These are phyloP conservation scores for Chloropsis hardwickii DNA, from an alignment of 2,113 vertebrate species.

Conservation along the genomic window DNA sequence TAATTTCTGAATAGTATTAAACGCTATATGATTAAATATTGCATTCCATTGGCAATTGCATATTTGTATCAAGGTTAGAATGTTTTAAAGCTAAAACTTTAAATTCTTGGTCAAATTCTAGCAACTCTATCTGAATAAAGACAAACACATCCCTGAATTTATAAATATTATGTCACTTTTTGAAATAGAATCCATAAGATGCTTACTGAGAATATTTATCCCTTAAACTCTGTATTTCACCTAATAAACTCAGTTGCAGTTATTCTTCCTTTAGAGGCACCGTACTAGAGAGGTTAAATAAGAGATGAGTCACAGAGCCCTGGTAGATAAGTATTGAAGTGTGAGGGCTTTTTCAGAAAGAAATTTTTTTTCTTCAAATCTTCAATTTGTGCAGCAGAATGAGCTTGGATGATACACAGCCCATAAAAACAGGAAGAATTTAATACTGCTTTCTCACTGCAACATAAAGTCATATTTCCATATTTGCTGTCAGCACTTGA, in stretches of 20 bases:
- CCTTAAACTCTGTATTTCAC: background rate
- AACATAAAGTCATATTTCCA: background rate
- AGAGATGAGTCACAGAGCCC: background rate
- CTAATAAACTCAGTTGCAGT: background rate
- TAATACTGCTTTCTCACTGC: background rate
- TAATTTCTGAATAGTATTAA: background rate
- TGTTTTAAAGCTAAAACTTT: background rate
- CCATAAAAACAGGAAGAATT: background rate
- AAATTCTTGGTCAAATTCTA: background rate
- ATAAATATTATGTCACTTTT: background rate
- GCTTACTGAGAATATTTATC: rapidly evolving
- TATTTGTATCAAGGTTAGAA: background rate
- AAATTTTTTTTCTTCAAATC: background rate
- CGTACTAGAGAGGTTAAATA: background rate
- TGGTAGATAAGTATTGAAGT: background rate
- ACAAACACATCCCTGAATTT: background rate
- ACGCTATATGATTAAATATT: background rate
- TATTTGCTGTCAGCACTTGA: background rate
- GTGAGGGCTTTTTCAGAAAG: background rate
- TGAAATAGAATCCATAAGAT: background rate
- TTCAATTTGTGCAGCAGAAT: background rate
- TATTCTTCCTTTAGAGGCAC: background rate
- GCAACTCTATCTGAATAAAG: background rate
- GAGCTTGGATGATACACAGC: background rate
- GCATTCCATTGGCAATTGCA: background rate